Percentiles rank a stretch among this genome's conserved stretches.
Evolutionary conservation across 2,113 vertebrate species (phyloP).

Genomic region (Noturus placidus): DNA sequence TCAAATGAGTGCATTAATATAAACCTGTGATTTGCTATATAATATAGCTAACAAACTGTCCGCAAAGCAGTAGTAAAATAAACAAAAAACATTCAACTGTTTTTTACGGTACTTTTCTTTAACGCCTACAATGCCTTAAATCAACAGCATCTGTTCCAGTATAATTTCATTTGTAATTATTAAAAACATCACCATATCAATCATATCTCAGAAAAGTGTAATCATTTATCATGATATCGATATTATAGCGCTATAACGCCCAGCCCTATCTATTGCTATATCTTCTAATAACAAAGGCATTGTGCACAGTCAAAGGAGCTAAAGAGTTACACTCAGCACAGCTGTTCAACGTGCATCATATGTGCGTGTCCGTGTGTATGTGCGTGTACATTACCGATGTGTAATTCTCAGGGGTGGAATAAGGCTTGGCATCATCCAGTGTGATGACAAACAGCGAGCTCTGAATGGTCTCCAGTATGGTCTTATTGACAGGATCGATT

Average conservation of each 20-base stretch:
- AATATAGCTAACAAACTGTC: too few species aligned
- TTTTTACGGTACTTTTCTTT: too few species aligned
- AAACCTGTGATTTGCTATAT: background rate
- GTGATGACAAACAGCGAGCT: slow-evolving; percentile 81
- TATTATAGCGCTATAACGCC: too few species aligned
- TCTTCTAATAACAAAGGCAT: background rate
- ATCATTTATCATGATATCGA: too few species aligned
- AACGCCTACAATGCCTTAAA: too few species aligned
- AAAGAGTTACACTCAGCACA: background rate
- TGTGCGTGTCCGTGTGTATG: background rate
- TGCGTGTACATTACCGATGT: slow-evolving; percentile 21
- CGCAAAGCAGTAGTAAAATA: too few species aligned
- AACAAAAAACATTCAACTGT: too few species aligned
- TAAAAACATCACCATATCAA: too few species aligned
- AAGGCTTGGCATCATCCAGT: slow-evolving; percentile 82
- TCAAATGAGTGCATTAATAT: background rate
- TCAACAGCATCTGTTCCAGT: too few species aligned
- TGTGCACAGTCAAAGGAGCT: background rate
- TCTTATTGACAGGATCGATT: slow-evolving; percentile 85
- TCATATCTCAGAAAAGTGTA: too few species aligned
- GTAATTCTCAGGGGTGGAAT: slow-evolving; percentile 83
- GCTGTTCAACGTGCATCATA: background rate
- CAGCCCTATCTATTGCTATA: too few species aligned
- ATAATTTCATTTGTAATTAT: too few species aligned
- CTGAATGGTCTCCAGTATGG: slow-evolving; percentile 86